Base-by-base conservation (phyloP, 2,797 vertebrate species). In the Thalassophryne amazonica region DNA sequence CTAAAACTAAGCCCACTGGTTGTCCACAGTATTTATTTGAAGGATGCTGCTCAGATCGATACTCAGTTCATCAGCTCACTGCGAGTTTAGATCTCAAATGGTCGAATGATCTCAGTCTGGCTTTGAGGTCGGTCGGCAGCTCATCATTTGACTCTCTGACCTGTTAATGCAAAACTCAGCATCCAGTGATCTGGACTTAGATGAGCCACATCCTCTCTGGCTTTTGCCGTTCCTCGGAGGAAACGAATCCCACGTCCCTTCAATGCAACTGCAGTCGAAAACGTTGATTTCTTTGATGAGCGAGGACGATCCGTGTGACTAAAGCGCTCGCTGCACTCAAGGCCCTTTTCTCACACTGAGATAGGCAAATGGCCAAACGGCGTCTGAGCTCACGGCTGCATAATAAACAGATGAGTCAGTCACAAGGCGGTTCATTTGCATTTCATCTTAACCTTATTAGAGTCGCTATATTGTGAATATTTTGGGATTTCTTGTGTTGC, bases 331-430 rank as follows among this genome's bases (percentile, higher is more conserved):
- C 76, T 85, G 83, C 73, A 81, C 83, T 78, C 73, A 78, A 80
- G 81, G 85, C 84, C 86, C 81, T 69, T 77, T 86, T 85, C 76
- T 84, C 79, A 84, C 70, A 55, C 77, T 59, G 76, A 83, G 78
- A 86, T 86, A 80, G 85, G 85, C 89, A 89, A 87, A 87, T 88
- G 84, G 87, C 82, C 82, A 83, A 89, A 84, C 84, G 63, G 79
- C 83, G 86, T 88, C 87, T 85, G 85, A 74, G 78, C 77, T 85
- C 88, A 87, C 85, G 68, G 86, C 82, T 84, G 87, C 81, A 88
- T 90, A 87, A 90, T 89, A 90, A 91, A 88, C 85, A 88, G 77
- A 87, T 91, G 90, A 91, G 86, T 91, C 90, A 91, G 80, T n/a
- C n/a, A n/a, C n/a, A n/a, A n/a, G 69, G 50, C 65, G 58, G 42